Base-by-base conservation (phyloP, 2,797 vertebrate genomes). In the Anolis apletophallus region DNA sequence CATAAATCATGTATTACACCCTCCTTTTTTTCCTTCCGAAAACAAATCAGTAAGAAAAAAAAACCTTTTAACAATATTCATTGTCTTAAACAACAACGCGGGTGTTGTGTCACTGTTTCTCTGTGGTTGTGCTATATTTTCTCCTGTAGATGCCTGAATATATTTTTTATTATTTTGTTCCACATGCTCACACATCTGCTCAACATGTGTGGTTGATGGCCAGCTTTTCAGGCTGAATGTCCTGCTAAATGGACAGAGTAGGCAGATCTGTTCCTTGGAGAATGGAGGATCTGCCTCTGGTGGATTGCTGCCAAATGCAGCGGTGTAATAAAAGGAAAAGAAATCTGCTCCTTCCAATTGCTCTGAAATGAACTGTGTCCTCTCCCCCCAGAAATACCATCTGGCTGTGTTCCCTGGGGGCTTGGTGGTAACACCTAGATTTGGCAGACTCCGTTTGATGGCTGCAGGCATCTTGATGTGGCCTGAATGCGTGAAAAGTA, bases 231-330 rank as follows among this genome's bases (percentile, higher is more conserved):
- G 67, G 96, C 94, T 92, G 95, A 96, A 96, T 54, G 95, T 96
- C 95, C 96, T 96, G 96, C 96, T 96, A 96, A 97, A 97, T 93
- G 95, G 96, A 96, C 95, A 96, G 94, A 96, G 95, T 96, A 96
- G 95, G 95, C 93, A 95, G 95, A 96, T 93, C 91, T 46, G 92
- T 94, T 96, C 96, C 96, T 96, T 91, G 88, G 96, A 97, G 96
- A 96, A 92, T 87, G 88, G 92, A 93, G 95, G 94, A 94, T 95
- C 95, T 94, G 95, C 95, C 95, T 96, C 95, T 95, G 90, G 96
- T 96, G 96, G 94, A 93, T 95, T 95, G 94, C 95, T 86, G 95
- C 94, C 95, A 96, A 96, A 94, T 92, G 94, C 95, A 94, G 84
- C 90, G 91, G 95, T 95, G 94, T 94, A 95, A 96, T 96, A 96